Conservation (phyloP, 2,888 invertebrate genomes). For the Campoplex capitator region DNA sequence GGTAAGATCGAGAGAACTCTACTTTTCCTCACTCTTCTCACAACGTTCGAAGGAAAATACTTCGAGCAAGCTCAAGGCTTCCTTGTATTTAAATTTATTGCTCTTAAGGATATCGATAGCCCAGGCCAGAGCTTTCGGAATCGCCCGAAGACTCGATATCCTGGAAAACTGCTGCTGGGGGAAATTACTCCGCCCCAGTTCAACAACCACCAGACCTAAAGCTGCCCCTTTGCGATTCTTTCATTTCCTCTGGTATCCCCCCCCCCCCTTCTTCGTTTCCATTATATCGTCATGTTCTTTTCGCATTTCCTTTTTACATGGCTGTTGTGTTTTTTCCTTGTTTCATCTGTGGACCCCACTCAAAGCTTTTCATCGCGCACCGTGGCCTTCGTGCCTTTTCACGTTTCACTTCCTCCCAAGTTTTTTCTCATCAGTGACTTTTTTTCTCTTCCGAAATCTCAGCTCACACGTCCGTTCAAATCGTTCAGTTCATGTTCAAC, state of each 20-base stretch:
- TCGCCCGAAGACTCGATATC: conserved; percentile 57
- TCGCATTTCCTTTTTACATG: conserved; percentile 27
- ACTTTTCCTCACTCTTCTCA: conserved; percentile 7
- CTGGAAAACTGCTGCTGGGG: conserved; percentile 43
- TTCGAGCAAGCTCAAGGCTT: conserved; percentile 10
- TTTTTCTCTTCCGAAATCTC: conserved; percentile 15
- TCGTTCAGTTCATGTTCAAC: not conserved
- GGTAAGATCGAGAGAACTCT: conserved; percentile 19
- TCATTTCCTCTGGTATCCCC: conserved; percentile 46
- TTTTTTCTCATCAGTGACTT: conserved; percentile 25
- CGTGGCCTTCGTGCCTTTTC: conserved; percentile 27
- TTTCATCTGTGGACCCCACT: conserved; percentile 3
- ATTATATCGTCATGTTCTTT: conserved; percentile 41
- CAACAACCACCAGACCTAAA: conserved; percentile 38
- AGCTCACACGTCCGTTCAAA: not conserved
- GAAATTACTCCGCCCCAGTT: conserved; percentile 57
- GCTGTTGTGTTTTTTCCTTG: conserved; percentile 15
- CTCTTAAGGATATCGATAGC: conserved; percentile 61
- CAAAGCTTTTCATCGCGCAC: conserved; percentile 23
- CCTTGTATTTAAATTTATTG: conserved; percentile 68
- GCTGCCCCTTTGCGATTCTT: conserved; percentile 42
- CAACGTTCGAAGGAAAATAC: conserved; percentile 26
- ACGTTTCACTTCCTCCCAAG: conserved; percentile 38
- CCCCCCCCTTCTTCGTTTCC: conserved; percentile 23
- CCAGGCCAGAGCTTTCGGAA: conserved; percentile 32